Evolutionary conservation across 2,113 vertebrate genomes (phyloP).

Genomic region (Sceloporus tristichus): DNA sequence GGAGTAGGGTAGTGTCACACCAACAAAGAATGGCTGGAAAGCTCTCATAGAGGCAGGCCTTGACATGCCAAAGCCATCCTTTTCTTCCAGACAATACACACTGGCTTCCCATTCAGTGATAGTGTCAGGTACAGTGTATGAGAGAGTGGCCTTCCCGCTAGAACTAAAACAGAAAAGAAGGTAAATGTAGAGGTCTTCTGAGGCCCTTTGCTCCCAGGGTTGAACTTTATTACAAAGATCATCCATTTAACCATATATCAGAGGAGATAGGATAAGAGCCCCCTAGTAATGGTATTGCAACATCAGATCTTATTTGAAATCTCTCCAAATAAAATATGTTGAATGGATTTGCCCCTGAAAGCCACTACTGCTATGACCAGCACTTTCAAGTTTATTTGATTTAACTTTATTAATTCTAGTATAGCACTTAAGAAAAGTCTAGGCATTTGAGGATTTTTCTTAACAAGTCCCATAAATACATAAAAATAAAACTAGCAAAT

Average conservation of each 20-base stretch:
- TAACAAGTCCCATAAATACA: background rate
- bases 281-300: too few relatives aligned
- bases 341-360: background rate
- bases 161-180: constrained; percentile 58
- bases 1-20: constrained; percentile 83
- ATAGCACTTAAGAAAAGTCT: too few relatives aligned
- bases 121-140: constrained; percentile 84
- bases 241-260: background rate
- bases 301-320: too few relatives aligned
- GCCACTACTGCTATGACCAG: background rate
- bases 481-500: background rate
- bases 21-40: constrained; percentile 89
- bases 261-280: background rate
- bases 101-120: constrained; percentile 90
- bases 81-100: constrained; percentile 86
- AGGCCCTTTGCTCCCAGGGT: background rate
- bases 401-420: background rate
- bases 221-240: background rate
- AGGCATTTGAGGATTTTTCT: background rate
- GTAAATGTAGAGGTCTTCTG: constrained; percentile 30
- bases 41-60: constrained; percentile 69
- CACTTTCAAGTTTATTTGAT: background rate
- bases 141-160: constrained; percentile 54
- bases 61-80: constrained; percentile 86
- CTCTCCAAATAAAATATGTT: background rate